phyloP scores from a whole-genome alignment of 2,888 invertebrate species.

The Microplitis manilae region DNA sequence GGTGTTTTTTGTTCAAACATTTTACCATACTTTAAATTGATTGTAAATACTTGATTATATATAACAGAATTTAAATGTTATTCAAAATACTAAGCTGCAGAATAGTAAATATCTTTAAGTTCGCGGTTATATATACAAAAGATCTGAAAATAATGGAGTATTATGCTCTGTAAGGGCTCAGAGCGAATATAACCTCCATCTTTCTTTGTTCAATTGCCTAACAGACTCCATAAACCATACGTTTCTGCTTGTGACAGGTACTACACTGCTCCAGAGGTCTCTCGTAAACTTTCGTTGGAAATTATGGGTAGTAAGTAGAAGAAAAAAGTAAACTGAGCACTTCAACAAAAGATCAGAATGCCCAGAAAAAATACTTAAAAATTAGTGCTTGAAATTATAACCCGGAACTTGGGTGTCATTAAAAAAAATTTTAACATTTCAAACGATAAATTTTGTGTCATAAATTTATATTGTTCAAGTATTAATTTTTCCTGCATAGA shows the following conservation, averaged over 20 bases:
- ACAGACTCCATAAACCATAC: conserved; percentile 60
- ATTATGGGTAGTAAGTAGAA: conserved; percentile 40
- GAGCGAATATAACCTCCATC: conserved; percentile 40
- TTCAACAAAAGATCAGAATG: conserved; percentile 34
- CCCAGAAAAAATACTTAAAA: neutral
- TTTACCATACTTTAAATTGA: no score
- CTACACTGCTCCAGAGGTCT: conserved; percentile 33
- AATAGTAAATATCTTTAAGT: conserved; percentile 29
- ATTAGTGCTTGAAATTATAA: no score
- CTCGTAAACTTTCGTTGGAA: conserved; percentile 46
- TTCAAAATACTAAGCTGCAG: conserved; percentile 5
- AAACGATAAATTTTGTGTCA: no score
- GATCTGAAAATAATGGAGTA: conserved; percentile 64
- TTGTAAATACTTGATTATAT: no score
- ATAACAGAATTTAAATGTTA: neutral
- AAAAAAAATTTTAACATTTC: no score
- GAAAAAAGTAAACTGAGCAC: conserved; percentile 1
- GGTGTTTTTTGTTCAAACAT: no score
- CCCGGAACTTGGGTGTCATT: no score
- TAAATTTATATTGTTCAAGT: no score
- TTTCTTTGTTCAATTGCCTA: conserved; percentile 52
- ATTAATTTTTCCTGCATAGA: no score
- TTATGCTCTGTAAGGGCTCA: conserved; percentile 56
- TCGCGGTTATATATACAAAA: conserved; percentile 50
- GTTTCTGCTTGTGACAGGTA: conserved; percentile 61